These are phyloP conservation scores for Sebastes oblongus DNA, from an alignment of 2,797 vertebrate genomes.

Conservation along the genomic window DNA sequence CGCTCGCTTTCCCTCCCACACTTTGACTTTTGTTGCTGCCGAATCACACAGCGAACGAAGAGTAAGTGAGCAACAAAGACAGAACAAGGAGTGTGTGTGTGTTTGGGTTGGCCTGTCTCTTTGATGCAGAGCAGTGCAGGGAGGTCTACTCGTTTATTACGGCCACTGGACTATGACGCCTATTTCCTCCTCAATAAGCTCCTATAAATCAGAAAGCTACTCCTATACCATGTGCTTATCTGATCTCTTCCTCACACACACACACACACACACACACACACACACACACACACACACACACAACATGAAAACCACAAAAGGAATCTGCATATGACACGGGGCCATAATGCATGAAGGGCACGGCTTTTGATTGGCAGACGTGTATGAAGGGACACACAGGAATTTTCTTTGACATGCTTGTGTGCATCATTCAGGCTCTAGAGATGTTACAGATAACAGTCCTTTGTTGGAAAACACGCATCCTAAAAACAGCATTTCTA, in stretches of 20 bases:
- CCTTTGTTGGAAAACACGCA: constrained; percentile 34
- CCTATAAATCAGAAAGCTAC: constrained; percentile 71
- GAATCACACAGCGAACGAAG: constrained; percentile 17
- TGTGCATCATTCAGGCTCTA: constrained; percentile 22
- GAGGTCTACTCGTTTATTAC: constrained; percentile 69
- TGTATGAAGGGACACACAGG: constrained; percentile 23
- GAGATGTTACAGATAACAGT: constrained; percentile 36
- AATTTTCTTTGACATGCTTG: constrained; percentile 24
- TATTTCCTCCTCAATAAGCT: constrained; percentile 78
- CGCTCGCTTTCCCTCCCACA: constrained; percentile 36
- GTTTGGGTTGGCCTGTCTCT: constrained; percentile 37
- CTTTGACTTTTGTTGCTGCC: constrained; percentile 17
- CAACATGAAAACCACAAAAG: constrained; percentile 33
- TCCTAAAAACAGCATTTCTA: not conserved
- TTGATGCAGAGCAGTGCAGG: constrained; percentile 50
- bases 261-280: not conserved
- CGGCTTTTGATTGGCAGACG: constrained; percentile 61
- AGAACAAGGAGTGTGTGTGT: constrained; percentile 5
- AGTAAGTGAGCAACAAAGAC: constrained; percentile 5
- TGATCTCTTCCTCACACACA: constrained; percentile 11
- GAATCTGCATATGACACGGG: constrained; percentile 57
- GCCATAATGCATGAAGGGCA: constrained; percentile 68
- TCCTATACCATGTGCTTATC: constrained; percentile 51
- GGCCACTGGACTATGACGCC: constrained; percentile 75
- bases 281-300: not conserved